Conservation (phyloP, 2,888 invertebrate genomes). For the Graphium colonna region DNA sequence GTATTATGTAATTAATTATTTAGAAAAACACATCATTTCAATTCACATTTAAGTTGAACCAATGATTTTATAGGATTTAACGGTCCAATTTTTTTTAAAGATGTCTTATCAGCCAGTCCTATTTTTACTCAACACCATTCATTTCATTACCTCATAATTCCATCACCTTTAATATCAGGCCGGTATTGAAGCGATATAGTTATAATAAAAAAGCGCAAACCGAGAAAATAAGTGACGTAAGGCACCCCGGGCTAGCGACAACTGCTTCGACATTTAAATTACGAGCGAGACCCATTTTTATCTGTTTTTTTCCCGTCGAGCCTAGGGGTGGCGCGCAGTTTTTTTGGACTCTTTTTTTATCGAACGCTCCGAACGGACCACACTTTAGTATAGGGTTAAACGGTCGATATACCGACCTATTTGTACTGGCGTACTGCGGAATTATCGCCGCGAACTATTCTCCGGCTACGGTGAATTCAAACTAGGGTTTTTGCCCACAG, state of each 20-base stretch:
- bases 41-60: too few relatives aligned
- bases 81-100: too few relatives aligned
- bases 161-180: too few relatives aligned
- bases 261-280: conserved; percentile 75
- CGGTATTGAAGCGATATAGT: too few relatives aligned
- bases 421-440: conserved; percentile 30
- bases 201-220: conserved; percentile 23
- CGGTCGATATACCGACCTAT: conserved; percentile 50
- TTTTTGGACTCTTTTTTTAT: conserved; percentile 54
- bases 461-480: conserved; percentile 4
- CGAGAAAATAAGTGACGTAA: conserved; percentile 32
- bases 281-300: conserved; percentile 69
- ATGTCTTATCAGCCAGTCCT: too few relatives aligned
- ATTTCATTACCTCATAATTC: too few relatives aligned
- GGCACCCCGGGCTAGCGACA: conserved; percentile 59
- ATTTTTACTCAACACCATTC: too few relatives aligned
- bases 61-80: too few relatives aligned
- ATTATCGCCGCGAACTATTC: conserved; percentile 17
- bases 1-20: too few relatives aligned
- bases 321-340: conserved; percentile 67
- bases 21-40: too few relatives aligned
- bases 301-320: conserved; percentile 67
- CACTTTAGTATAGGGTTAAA: conserved; percentile 64
- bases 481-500: too few relatives aligned
- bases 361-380: conserved; percentile 44